phyloP scores from a whole-genome alignment of 1,140 invertebrate species.

The Dysdera silvatica region DNA sequence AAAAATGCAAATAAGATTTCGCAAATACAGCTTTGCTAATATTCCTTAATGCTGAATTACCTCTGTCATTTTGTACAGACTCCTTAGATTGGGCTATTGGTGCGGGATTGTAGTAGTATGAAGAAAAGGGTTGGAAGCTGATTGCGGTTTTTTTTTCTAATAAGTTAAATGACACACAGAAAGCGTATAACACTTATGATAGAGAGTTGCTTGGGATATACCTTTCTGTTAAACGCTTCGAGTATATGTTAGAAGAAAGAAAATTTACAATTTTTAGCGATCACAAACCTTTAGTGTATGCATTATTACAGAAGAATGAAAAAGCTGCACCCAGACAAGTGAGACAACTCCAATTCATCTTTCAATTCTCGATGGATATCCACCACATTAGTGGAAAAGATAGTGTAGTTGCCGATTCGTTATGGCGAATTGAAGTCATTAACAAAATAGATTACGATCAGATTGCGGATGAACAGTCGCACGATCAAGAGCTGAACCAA shows the following conservation, averaged over 20 bases:
- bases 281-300: slow-evolving; percentile 36
- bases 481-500: too few relatives aligned
- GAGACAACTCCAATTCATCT: too few relatives aligned
- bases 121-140: slow-evolving; percentile 5
- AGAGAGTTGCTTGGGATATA: slow-evolving; percentile 36
- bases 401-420: too few relatives aligned
- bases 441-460: too few relatives aligned
- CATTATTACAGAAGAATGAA: neutral
- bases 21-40: slow-evolving; percentile 8
- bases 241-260: slow-evolving; percentile 37
- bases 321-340: neutral
- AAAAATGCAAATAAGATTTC: slow-evolving; percentile 41
- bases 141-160: slow-evolving; percentile 29
- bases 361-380: too few relatives aligned
- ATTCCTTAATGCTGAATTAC: neutral
- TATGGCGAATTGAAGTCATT: too few relatives aligned
- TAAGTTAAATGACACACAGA: slow-evolving; percentile 13
- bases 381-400: too few relatives aligned
- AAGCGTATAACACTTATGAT: slow-evolving; percentile 31
- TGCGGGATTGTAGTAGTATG: slow-evolving; percentile 16
- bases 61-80: slow-evolving; percentile 19
- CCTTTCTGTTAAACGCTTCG: slow-evolving; percentile 35
- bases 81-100: slow-evolving; percentile 22
- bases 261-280: slow-evolving; percentile 36
- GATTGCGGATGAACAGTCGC: too few relatives aligned